Conservation (phyloP, 2,888 invertebrate species). For the Heliconius hortense region DNA sequence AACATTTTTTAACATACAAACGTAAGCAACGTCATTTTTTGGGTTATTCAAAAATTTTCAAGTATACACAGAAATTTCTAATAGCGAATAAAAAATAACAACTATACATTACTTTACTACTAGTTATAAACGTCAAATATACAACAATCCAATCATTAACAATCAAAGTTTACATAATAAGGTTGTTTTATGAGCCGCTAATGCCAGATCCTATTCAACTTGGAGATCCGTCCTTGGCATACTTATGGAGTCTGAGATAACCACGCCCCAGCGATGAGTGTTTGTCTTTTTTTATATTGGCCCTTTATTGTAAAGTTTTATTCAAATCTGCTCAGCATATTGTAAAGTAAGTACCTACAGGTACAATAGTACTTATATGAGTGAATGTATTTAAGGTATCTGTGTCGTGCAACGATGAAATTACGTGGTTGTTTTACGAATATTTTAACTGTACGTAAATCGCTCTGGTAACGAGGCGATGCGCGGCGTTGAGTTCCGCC, state of each 20-base stretch:
- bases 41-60: too few species aligned
- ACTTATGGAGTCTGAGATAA: conserved; percentile 24
- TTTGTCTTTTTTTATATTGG: conserved; percentile 1
- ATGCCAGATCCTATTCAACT: conserved; percentile 5
- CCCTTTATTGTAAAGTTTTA: conserved; percentile 9
- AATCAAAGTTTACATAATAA: conserved; percentile 10
- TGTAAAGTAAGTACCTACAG: background rate
- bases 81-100: too few species aligned
- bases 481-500: too few species aligned
- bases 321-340: conserved; percentile 11
- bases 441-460: background rate
- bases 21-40: too few species aligned
- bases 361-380: background rate
- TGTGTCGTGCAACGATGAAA: background rate
- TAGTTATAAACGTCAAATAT: background rate
- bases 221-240: conserved; percentile 27
- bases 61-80: background rate
- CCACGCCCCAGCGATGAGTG: conserved; percentile 30
- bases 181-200: conserved; percentile 17
- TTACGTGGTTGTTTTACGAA: background rate
- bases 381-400: background rate
- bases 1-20: too few species aligned
- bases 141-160: background rate
- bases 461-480: too few species aligned
- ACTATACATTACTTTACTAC: background rate